Evolutionary conservation across 2,113 vertebrate genomes (phyloP).

Genomic region (Camelus dromedarius): DNA sequence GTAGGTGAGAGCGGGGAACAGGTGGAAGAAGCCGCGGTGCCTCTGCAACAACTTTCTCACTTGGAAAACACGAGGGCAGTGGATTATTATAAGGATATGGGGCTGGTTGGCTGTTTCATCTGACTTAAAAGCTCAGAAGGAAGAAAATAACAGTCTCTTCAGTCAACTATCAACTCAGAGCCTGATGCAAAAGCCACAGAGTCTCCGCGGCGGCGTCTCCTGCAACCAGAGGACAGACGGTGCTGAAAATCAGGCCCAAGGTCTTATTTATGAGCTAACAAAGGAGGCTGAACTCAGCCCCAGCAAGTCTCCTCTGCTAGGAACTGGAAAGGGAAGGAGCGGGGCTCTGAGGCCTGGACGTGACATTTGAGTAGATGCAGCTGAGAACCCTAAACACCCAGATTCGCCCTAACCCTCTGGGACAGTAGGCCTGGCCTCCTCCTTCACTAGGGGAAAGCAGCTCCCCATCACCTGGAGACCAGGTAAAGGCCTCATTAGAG

Average conservation of each 20-base stretch:
- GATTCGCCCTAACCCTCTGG: neutral
- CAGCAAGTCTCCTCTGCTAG: neutral
- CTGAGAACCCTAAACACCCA: neutral
- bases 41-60: neutral
- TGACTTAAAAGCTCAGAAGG: neutral
- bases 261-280: neutral
- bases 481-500: neutral
- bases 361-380: neutral
- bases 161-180: neutral
- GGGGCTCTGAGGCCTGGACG: neutral
- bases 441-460: neutral
- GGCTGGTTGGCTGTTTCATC: neutral
- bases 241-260: neutral
- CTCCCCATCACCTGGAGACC: neutral
- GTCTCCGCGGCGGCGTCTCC: neutral
- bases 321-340: neutral
- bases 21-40: neutral
- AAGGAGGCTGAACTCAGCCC: neutral
- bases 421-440: neutral
- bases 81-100: neutral
- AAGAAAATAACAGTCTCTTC: neutral
- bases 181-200: neutral
- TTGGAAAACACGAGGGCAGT: neutral
- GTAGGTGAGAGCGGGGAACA: neutral
- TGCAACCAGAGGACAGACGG: neutral